Conservation (phyloP, 2,797 vertebrate species). For the Channallabes apus region DNA sequence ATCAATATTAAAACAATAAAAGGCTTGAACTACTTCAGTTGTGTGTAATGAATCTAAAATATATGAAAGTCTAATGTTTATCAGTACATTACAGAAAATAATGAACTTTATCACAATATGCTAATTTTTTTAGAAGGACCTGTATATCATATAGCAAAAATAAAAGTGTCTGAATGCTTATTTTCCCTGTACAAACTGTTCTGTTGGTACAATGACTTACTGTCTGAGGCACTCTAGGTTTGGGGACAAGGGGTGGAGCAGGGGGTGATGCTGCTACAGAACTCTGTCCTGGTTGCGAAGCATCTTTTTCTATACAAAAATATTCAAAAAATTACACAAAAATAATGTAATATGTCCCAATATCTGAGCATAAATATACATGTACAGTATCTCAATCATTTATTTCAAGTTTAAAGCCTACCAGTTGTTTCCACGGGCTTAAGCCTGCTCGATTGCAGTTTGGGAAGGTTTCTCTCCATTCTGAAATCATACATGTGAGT, state of each 20-base stretch:
- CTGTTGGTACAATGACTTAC: slow-evolving; percentile 31
- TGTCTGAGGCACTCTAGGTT: slow-evolving; percentile 28
- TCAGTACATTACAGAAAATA: no score
- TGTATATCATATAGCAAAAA: background rate
- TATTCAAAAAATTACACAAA: background rate
- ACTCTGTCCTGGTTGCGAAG: slow-evolving; percentile 3
- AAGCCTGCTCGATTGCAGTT: slow-evolving; percentile 70
- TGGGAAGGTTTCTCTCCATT: slow-evolving; percentile 67
- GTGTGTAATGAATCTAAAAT: no score
- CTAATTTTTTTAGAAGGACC: no score
- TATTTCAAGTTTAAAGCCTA: slow-evolving; percentile 52
- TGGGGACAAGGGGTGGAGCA: slow-evolving; percentile 38
- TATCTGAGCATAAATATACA: background rate
- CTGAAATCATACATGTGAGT: slow-evolving; percentile 64
- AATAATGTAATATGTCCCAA: background rate
- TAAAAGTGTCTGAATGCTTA: background rate
- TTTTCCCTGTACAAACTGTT: background rate
- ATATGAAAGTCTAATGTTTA: no score
- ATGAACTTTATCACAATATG: no score
- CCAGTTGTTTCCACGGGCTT: slow-evolving; percentile 69
- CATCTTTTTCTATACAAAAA: slow-evolving; percentile 26
- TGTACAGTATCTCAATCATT: background rate
- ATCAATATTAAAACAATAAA: no score
- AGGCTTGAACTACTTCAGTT: no score
- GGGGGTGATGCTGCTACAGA: slow-evolving; percentile 7